phyloP scores from a whole-genome alignment of 2,888 invertebrate species.

The Thysanoteuthis rhombus region DNA sequence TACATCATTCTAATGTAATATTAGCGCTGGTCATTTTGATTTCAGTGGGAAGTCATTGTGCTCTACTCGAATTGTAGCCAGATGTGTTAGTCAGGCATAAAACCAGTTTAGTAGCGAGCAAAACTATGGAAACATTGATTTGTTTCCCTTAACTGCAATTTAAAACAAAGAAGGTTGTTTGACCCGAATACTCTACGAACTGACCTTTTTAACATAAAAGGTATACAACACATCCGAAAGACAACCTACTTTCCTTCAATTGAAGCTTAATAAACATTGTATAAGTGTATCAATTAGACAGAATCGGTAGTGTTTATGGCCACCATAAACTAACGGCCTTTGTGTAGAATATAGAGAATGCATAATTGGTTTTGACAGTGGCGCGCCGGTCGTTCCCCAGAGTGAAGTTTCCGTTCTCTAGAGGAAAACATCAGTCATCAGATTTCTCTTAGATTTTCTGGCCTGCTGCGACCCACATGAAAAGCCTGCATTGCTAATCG shows the following conservation, averaged over 20 bases:
- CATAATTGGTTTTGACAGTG: background rate
- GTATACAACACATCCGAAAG: background rate
- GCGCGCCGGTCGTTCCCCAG: background rate
- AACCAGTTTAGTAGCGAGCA: no score
- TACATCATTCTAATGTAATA: no score
- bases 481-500: background rate
- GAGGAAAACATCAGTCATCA: background rate
- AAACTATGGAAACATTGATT: background rate
- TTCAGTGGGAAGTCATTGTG: no score
- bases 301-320: background rate
- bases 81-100: no score
- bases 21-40: no score
- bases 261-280: background rate
- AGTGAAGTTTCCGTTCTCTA: background rate
- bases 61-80: no score
- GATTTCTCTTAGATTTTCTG: background rate
- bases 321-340: background rate
- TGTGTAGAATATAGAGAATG: background rate
- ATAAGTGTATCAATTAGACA: background rate
- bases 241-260: background rate
- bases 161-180: background rate
- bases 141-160: background rate
- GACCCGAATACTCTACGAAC: background rate
- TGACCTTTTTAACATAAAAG: background rate
- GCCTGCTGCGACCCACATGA: background rate